phyloP scores from a whole-genome alignment of 30 jellyfish, hydroid and myxozoan species.

The Phacellophora camtschatica region DNA sequence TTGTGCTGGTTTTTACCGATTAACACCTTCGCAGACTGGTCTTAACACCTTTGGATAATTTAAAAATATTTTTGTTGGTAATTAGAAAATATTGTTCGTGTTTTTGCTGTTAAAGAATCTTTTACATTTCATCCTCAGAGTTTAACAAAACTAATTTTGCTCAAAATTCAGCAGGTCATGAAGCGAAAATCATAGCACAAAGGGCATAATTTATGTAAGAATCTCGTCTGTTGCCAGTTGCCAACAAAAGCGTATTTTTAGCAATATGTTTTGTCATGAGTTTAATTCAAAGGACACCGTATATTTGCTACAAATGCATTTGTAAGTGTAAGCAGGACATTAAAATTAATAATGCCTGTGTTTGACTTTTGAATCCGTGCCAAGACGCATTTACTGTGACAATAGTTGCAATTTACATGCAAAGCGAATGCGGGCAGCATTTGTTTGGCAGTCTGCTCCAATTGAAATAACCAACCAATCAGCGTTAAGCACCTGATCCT shows the following conservation, averaged over 20 bases:
- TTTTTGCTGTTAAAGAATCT: too few relatives aligned
- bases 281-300: constrained; percentile 13
- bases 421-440: background rate
- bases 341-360: too few relatives aligned
- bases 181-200: constrained; percentile 32
- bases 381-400: constrained; percentile 18
- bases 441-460: constrained; percentile 78
- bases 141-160: too few relatives aligned
- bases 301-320: background rate
- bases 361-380: background rate
- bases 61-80: too few relatives aligned
- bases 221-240: constrained; percentile 28
- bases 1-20: background rate
- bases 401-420: constrained; percentile 58
- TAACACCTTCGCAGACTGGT: constrained; percentile 17
- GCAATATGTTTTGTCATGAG: background rate
- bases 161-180: constrained; percentile 43
- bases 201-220: too few relatives aligned
- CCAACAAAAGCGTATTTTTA: background rate
- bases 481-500: constrained; percentile 60
- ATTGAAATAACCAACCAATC: constrained; percentile 76
- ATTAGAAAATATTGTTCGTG: too few relatives aligned
- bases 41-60: background rate
- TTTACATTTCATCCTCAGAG: too few relatives aligned
- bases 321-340: background rate